These are phyloP conservation scores for Sciaenops ocellatus DNA, from an alignment of 2,797 vertebrate species.

Conservation along the genomic window DNA sequence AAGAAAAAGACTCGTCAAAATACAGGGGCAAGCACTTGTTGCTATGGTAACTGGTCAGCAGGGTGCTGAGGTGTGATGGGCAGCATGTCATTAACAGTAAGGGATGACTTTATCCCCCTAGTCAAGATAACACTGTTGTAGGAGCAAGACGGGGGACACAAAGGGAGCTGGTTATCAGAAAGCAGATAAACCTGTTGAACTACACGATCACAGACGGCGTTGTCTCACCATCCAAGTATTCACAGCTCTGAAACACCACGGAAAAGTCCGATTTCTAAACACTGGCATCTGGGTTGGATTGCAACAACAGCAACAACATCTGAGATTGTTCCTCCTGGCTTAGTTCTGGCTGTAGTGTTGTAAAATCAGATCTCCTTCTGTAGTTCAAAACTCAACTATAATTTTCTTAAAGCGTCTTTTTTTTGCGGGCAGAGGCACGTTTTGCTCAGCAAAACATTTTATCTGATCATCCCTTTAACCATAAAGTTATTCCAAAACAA, in stretches of 20 bases:
- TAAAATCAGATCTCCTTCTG: constrained; percentile 31
- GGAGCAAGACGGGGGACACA: constrained; percentile 11
- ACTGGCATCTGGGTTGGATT: constrained; percentile 34
- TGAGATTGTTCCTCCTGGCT: constrained; percentile 28
- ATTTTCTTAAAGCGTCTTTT: neutral
- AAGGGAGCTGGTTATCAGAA: constrained; percentile 43
- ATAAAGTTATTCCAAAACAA: constrained; percentile 22
- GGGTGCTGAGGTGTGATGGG: constrained; percentile 56
- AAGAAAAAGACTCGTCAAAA: constrained; percentile 45
- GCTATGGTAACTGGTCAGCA: constrained; percentile 64
- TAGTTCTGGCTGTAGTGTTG: constrained; percentile 17
- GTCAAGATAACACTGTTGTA: constrained; percentile 36
- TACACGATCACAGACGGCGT: constrained; percentile 10
- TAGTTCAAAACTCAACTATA: constrained; percentile 28
- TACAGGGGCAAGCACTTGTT: constrained; percentile 48
- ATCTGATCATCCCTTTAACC: constrained; percentile 34
- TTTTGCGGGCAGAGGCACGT: constrained; percentile 16
- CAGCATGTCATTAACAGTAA: constrained; percentile 56
- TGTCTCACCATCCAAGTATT: constrained; percentile 47
- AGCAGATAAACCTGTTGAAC: constrained; percentile 54
- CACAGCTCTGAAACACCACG: neutral
- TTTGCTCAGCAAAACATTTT: constrained; percentile 21
- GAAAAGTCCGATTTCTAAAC: constrained; percentile 27
- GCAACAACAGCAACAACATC: constrained; percentile 12
- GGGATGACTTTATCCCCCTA: constrained; percentile 46